Percentiles rank a stretch among this genome's conserved stretches.
Evolutionary conservation across 64 coral and sea anemone genomes (phyloP).

Genomic region (Astreopora myriophthalma): DNA sequence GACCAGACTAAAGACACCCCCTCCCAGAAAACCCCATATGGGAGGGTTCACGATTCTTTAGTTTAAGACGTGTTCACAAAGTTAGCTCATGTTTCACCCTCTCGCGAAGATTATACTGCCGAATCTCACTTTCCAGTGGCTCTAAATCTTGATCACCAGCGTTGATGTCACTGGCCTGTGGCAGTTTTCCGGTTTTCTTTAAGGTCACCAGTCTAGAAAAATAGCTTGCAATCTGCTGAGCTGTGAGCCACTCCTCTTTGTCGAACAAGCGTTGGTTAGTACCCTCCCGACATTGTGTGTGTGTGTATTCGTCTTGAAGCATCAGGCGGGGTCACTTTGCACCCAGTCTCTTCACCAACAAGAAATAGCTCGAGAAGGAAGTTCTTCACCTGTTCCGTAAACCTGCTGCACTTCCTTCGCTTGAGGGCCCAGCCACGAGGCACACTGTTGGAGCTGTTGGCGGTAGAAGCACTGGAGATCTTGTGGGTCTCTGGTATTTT

Average conservation of each 20-base stretch:
- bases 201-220: slow-evolving; percentile 6
- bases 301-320: background rate
- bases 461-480: slow-evolving; percentile 5
- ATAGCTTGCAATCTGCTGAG: background rate
- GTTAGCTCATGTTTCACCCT: background rate
- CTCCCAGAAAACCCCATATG: background rate
- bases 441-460: slow-evolving; percentile 8
- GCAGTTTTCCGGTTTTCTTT: slow-evolving; percentile 16
- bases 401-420: background rate
- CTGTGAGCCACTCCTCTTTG: slow-evolving; percentile 6
- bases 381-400: slow-evolving; percentile 1
- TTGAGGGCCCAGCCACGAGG: background rate
- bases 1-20: background rate
- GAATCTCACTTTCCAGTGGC: slow-evolving; percentile 7
- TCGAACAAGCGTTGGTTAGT: background rate
- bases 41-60: background rate
- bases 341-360: background rate
- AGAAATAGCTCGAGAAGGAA: slow-evolving; percentile 13
- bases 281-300: slow-evolving; percentile 13
- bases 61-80: slow-evolving; percentile 14
- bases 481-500: slow-evolving; percentile 25
- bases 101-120: background rate
- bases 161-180: background rate
- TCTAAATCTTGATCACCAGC: background rate
- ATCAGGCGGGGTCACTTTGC: background rate